Base-by-base conservation (phyloP, 2,888 invertebrate genomes). In the Deilephila porcellus region DNA sequence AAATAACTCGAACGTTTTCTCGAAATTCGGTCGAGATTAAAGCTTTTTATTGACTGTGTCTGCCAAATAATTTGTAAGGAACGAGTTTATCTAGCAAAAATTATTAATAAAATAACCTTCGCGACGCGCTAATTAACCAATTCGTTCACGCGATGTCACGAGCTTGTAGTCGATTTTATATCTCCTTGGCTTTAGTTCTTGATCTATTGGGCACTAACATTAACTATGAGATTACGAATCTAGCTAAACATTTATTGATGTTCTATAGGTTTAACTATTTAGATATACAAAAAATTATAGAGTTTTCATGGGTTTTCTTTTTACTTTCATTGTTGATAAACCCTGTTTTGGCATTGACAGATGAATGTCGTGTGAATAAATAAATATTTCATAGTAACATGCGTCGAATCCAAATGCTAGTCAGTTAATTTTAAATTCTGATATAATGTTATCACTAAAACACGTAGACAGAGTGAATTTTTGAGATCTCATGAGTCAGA, bases 401-500 rank as follows among this genome's bases (percentile, higher is more conserved):
- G 45, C 45, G 4, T 45, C 45, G 1, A 3, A 45, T 3, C 11
- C 37, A 17, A 34, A n/a, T 63, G 34, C 34, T 7, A 37, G 20
- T 20, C 45, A 64, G 19, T 45, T 14, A 11, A 45, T 64, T 64
- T 64, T 20, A 64, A 64, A 64, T 64, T 64, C 20, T 20, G 20
- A 20, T 20, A 60, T 60, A 29, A 64, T 64, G 45, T 71, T 63
- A 67, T 70, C 19, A 60, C 29, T 72, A 71, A 67, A 64, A 72
- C 11, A 34, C 59, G 60, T 74, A 52, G 59, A 37, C 19, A 37
- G 20, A 59, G 37, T 20, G 67, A 59, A 70, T 75, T 73, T 76
- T 75, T 62, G 73, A 74, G 73, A 75, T 72, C 63, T 75, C 67
- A 73, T 86, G 85, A 85, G 77, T 85, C 83, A 85, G 80, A 53